These are phyloP conservation scores for Ethmia dodecea DNA, from an alignment of 2,888 invertebrate species.

Conservation along the genomic window DNA sequence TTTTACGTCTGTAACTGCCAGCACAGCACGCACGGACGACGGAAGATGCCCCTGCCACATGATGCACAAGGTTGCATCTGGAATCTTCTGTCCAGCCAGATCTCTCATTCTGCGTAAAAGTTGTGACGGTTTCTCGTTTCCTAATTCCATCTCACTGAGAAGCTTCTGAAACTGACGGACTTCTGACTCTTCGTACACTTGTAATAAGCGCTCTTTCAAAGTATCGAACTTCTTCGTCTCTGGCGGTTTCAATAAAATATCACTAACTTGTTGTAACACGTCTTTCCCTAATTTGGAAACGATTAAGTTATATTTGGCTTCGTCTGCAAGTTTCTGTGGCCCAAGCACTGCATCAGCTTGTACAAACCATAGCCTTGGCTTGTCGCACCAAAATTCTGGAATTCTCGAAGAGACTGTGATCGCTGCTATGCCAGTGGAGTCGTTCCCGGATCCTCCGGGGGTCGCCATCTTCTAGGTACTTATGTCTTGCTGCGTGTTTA, in stretches of 20 bases:
- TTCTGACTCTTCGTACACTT: neutral
- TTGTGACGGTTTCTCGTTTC: constrained; percentile 13
- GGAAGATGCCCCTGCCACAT: neutral
- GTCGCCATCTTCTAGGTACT: too few relatives aligned
- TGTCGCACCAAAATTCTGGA: constrained; percentile 21
- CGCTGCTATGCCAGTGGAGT: too few relatives aligned
- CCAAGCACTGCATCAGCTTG: constrained; percentile 15
- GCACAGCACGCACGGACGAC: neutral
- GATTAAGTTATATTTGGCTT: constrained; percentile 16
- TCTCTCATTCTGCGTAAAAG: constrained; percentile 12
- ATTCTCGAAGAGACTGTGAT: neutral
- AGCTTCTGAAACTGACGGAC: neutral
- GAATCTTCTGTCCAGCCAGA: constrained; percentile 7
- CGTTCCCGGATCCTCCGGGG: too few relatives aligned
- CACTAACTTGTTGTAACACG: constrained; percentile 19
- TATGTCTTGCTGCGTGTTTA: too few relatives aligned
- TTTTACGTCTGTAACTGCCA: too few relatives aligned
- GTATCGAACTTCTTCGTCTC: constrained; percentile 12
- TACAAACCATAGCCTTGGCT: constrained; percentile 20
- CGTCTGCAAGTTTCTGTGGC: constrained; percentile 15
- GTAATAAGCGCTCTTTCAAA: constrained; percentile 12
- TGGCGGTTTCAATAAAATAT: constrained; percentile 19
- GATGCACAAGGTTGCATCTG: constrained; percentile 6
- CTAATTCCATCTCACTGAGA: constrained; percentile 12
- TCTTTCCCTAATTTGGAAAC: constrained; percentile 19